phyloP scores from a whole-genome alignment of 2,888 invertebrate genomes.

The Matsumyia berberina region DNA sequence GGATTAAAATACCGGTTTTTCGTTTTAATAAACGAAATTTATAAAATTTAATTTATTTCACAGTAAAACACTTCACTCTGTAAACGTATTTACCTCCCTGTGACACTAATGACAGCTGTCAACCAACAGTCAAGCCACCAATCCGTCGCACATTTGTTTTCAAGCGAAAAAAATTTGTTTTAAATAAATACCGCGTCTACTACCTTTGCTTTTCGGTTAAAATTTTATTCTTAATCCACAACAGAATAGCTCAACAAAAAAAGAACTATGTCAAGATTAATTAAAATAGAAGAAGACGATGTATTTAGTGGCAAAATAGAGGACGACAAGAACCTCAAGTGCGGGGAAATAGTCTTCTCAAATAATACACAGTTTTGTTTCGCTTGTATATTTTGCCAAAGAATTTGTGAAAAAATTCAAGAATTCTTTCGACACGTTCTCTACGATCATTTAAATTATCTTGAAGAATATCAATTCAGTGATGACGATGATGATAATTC shows the following conservation, averaged over 20 bases:
- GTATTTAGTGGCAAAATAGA: slow-evolving; percentile 14
- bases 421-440: slow-evolving; percentile 68
- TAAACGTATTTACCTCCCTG: background rate
- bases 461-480: slow-evolving; percentile 55
- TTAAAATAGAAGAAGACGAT: slow-evolving; percentile 37
- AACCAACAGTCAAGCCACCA: slow-evolving; percentile 46
- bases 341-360: slow-evolving; percentile 65
- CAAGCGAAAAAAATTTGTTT: slow-evolving; percentile 5
- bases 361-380: slow-evolving; percentile 65
- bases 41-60: too few relatives aligned
- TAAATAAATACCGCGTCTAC: slow-evolving; percentile 39
- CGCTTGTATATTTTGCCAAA: slow-evolving; percentile 60
- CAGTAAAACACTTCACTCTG: background rate
- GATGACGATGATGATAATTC: slow-evolving; percentile 53
- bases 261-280: slow-evolving; percentile 27
- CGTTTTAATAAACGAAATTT: too few relatives aligned
- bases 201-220: background rate
- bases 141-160: slow-evolving; percentile 48
- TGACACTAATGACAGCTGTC: slow-evolving; percentile 34
- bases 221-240: background rate
- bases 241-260: background rate
- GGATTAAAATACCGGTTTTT: too few relatives aligned
- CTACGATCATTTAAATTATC: slow-evolving; percentile 69
- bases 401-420: slow-evolving; percentile 40
- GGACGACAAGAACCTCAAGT: slow-evolving; percentile 63